Percentiles rank a stretch among this genome's conserved stretches.
Conservation (phyloP, 2,797 vertebrate species). For the Sebastes hopkinsi region DNA sequence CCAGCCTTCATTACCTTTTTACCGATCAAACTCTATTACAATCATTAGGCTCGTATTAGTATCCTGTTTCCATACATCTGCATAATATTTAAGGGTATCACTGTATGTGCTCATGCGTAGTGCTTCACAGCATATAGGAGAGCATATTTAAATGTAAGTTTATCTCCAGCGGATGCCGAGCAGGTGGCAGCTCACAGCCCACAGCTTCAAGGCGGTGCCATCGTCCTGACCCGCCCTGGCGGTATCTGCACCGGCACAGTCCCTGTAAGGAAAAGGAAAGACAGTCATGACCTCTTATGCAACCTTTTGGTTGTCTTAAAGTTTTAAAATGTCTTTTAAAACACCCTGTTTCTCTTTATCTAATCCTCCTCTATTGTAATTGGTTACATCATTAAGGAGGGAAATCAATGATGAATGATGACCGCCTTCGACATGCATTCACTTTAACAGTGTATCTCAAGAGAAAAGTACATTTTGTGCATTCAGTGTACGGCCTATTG, state of each 20-base stretch:
- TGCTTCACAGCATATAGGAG: background rate
- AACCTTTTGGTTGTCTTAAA: background rate
- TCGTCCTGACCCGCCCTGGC: constrained; percentile 76
- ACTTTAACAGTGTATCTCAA: background rate
- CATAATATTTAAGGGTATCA: background rate
- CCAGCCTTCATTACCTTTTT: background rate
- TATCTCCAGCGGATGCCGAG: constrained; percentile 80
- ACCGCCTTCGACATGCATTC: background rate
- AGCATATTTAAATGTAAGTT: background rate
- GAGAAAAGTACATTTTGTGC: background rate
- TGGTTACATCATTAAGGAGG: background rate
- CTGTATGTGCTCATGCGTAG: background rate
- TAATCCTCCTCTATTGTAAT: background rate
- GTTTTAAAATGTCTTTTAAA: background rate
- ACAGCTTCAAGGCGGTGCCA: constrained; percentile 74
- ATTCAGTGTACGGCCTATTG: background rate
- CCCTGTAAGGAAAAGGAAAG: constrained; percentile 38
- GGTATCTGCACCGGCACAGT: constrained; percentile 60
- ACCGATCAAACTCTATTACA: background rate
- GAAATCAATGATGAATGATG: background rate
- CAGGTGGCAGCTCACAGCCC: constrained; percentile 81
- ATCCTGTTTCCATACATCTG: background rate
- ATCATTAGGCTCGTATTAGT: background rate
- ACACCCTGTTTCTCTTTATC: background rate
- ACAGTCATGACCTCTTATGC: background rate